These are phyloP conservation scores for Echinometra lucunter DNA, from an alignment of 53 echinoderm and acorn worm species.

Conservation along the genomic window DNA sequence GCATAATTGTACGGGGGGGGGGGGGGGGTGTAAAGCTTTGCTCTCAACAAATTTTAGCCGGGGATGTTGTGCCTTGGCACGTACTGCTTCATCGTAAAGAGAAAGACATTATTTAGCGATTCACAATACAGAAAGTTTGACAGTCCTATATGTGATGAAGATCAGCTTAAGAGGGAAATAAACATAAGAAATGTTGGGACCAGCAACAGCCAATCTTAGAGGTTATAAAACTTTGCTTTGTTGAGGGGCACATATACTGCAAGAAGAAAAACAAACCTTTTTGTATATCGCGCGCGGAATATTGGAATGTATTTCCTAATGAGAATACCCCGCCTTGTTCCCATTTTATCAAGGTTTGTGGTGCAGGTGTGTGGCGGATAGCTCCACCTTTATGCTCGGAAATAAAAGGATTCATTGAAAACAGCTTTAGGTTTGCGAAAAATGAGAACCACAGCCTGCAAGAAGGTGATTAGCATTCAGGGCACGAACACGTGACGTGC, in stretches of 20 bases:
- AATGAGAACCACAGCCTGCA: constrained; percentile 38
- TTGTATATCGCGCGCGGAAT: constrained; percentile 4
- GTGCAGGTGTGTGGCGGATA: constrained; percentile 66
- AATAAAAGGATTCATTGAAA: constrained; percentile 64
- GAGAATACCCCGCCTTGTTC: constrained; percentile 58
- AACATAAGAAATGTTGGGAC: neutral
- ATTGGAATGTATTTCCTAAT: constrained; percentile 38
- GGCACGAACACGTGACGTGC: constrained; percentile 64
- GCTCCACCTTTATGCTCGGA: constrained; percentile 2
- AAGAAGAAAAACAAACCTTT: constrained; percentile 34
- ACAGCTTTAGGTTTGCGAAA: constrained; percentile 30
- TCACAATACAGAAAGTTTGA: neutral
- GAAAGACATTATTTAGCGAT: neutral
- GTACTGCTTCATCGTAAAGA: neutral
- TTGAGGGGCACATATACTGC: neutral
- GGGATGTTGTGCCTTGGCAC: neutral
- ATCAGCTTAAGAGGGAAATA: constrained; percentile 26
- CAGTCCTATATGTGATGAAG: neutral
- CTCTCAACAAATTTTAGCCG: neutral
- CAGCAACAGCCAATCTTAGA: neutral
- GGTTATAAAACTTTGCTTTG: constrained; percentile 36
- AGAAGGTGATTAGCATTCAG: constrained; percentile 63
- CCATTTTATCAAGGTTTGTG: neutral
- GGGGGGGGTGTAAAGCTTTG: neutral
- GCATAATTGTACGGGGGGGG: neutral